Evolutionary conservation across 2,797 vertebrate genomes (phyloP).

Genomic region (Argentina silus): DNA sequence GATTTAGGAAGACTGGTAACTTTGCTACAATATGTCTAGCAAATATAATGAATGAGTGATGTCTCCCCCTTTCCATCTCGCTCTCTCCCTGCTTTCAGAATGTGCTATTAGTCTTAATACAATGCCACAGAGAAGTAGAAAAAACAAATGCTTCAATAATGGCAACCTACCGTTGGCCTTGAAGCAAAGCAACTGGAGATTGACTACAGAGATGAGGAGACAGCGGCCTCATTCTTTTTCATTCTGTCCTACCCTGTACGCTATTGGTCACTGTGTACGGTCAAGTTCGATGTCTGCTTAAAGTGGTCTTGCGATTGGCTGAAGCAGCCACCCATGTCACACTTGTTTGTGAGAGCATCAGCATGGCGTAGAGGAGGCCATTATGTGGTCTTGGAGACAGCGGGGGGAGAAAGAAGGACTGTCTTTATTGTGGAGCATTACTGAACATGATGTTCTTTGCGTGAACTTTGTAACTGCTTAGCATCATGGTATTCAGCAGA

Average conservation of each 20-base stretch:
- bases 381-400: constrained; percentile 24
- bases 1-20: no score
- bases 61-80: no score
- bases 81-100: not conserved
- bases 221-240: not conserved
- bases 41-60: no score
- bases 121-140: constrained; percentile 33
- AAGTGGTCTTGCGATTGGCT: constrained; percentile 30
- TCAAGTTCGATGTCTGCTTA: constrained; percentile 20
- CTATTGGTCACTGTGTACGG: constrained; percentile 18
- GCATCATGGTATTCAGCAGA: not conserved
- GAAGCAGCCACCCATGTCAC: constrained; percentile 21
- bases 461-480: not conserved
- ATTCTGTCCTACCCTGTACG: constrained; percentile 11
- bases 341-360: constrained; percentile 28
- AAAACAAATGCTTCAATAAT: not conserved
- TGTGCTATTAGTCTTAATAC: constrained; percentile 21
- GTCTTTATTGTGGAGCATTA: constrained; percentile 22
- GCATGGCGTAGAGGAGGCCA: constrained; percentile 21
- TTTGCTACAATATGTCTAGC: no score
- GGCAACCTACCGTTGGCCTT: not conserved
- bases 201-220: not conserved
- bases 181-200: not conserved
- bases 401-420: constrained; percentile 26
- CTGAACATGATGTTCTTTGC: constrained; percentile 19